Conservation (phyloP, 2,113 vertebrate species). For the Corydoras maculifer region DNA sequence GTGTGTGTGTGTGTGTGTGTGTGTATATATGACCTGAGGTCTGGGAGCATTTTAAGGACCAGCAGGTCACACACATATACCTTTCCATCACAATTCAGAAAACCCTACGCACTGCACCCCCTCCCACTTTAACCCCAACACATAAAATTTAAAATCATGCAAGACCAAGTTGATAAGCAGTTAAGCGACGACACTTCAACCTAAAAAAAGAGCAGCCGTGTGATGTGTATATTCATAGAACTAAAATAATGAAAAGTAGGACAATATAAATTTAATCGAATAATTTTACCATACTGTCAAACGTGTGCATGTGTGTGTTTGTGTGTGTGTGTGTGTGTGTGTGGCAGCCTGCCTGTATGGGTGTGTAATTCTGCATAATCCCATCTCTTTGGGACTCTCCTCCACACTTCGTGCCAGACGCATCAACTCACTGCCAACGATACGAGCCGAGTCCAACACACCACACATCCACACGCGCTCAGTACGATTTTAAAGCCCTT, state of each 20-base stretch:
- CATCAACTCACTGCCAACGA: constrained; percentile 58
- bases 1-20: constrained; percentile 21
- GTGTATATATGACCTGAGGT: constrained; percentile 43
- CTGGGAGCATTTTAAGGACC: constrained; percentile 54
- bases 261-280: constrained; percentile 12
- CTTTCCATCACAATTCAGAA: too few species aligned
- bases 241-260: neutral
- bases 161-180: too few species aligned
- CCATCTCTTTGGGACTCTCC: constrained; percentile 56
- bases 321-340: constrained; percentile 33
- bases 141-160: too few species aligned
- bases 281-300: constrained; percentile 23
- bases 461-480: constrained; percentile 28
- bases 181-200: too few species aligned
- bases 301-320: constrained; percentile 14
- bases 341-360: constrained; percentile 37
- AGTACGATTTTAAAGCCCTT: constrained; percentile 1
- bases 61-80: constrained; percentile 28
- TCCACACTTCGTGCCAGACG: constrained; percentile 60
- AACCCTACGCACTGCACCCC: too few species aligned
- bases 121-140: too few species aligned
- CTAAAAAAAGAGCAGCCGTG: too few species aligned
- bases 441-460: constrained; percentile 40
- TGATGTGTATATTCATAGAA: too few species aligned
- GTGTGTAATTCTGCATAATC: constrained; percentile 60